Conservation (phyloP, 2,888 invertebrate genomes). For the Monoplex corrugatus region DNA sequence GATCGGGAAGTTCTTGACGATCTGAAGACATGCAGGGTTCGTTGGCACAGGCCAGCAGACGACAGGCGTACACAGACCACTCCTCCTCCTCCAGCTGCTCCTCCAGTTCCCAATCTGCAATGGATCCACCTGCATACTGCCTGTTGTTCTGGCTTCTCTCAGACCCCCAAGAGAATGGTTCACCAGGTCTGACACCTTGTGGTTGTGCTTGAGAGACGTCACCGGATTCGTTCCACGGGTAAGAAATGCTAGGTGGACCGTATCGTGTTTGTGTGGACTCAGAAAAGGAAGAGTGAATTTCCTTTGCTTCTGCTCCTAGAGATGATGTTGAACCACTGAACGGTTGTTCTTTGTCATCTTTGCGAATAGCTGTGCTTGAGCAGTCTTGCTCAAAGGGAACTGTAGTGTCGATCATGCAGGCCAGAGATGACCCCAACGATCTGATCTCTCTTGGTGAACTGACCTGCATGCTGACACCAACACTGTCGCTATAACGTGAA, state of each 20-base stretch:
- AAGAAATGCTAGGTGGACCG: neutral
- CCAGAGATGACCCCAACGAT: neutral
- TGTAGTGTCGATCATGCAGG: neutral
- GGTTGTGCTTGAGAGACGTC: neutral
- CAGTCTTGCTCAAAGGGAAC: neutral
- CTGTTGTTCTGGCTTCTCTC: neutral
- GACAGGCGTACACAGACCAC: neutral
- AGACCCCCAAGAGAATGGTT: neutral
- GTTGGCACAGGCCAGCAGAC: neutral
- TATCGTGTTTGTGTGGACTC: neutral
- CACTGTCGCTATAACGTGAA: neutral
- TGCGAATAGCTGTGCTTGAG: neutral
- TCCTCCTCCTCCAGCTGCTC: neutral
- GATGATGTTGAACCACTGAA: neutral
- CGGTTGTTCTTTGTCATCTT: too few relatives aligned
- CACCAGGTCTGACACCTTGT: neutral
- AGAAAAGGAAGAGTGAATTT: neutral
- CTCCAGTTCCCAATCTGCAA: neutral
- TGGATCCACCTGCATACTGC: neutral
- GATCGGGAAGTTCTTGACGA: neutral
- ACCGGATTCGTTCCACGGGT: neutral
- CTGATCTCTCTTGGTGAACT: neutral
- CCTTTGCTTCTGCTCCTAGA: neutral
- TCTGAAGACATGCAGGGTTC: neutral
- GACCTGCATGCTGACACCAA: neutral